Base-by-base conservation (phyloP, 2,797 vertebrate genomes). In the Erethizon dorsatum region DNA sequence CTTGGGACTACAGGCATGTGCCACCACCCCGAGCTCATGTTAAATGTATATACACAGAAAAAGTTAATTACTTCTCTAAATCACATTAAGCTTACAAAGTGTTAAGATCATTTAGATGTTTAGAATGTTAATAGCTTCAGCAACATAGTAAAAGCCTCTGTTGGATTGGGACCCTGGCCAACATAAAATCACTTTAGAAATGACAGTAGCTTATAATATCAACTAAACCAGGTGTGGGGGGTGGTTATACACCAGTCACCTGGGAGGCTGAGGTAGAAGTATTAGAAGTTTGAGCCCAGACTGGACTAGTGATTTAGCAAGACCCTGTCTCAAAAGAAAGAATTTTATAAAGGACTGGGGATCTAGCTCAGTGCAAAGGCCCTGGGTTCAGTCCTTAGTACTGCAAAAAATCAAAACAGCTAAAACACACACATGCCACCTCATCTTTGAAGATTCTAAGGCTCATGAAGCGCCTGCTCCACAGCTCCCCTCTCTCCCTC, bases 151-250 rank as follows among this genome's bases (percentile, higher is more conserved):
- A 92, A 95, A 54, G 67, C 9, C 8, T 97, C 87, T 73, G 18
- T 57, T 73, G 65, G n/a, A 77, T 26, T 65, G 80, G 75, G 75
- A 82, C 15, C 4, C 2, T 8, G 31, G 67, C 65, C 87, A 73
- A 82, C 6, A 45, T n/a, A 84, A 96, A 95, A 89, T 80, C 83
- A 73, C 69, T 96, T 77, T 56, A 86, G 77, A 96, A 95, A 91
- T 2, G 37, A 17, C 26, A 28, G 37, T 4, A 88, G 52, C 26
- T 78, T 96, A 65, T 33, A 50, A 94, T 90, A 78, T 78, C 69
- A 56, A 28, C 37, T 13, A 54, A 87, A 83, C 47, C 33, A 69
- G 0, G 9, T 4, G 3, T 9, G 3, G 26, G 17, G 50, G 28
- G 26, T 31, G 50, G 28, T 54, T 20, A 31, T 1, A 79, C 17